phyloP scores from a whole-genome alignment of 2,888 invertebrate genomes.

The Noctua janthina region DNA sequence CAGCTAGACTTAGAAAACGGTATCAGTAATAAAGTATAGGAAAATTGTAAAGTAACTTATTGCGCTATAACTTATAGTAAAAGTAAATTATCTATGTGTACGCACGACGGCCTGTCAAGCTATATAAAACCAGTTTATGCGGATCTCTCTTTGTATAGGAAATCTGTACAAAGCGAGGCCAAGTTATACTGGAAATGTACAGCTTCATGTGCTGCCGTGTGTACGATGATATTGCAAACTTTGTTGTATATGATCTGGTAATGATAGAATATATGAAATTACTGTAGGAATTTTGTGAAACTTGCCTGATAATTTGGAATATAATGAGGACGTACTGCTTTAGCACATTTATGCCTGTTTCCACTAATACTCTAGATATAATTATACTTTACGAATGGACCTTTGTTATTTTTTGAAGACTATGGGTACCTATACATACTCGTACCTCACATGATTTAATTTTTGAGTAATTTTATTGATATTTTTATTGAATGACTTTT shows the following conservation, averaged over 20 bases:
- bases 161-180: too few relatives aligned
- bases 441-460: too few relatives aligned
- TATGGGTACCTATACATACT: too few relatives aligned
- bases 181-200: too few relatives aligned
- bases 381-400: too few relatives aligned
- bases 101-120: background rate
- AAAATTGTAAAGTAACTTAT: conserved; percentile 43
- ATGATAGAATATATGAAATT: conserved; percentile 22
- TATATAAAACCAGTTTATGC: too few relatives aligned
- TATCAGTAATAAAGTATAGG: conserved; percentile 35
- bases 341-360: background rate
- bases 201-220: too few relatives aligned
- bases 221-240: conserved; percentile 13
- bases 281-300: conserved; percentile 10
- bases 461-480: too few relatives aligned
- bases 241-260: conserved; percentile 7
- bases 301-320: background rate
- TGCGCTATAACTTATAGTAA: conserved; percentile 22
- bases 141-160: too few relatives aligned
- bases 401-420: too few relatives aligned
- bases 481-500: too few relatives aligned
- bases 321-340: background rate
- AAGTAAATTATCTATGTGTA: conserved; percentile 41
- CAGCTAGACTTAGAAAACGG: conserved; percentile 38
- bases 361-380: background rate